A percentile compares a stretch with the other conserved stretches of the same genome.
Conservation (phyloP, 2,888 invertebrate genomes). For the Scaptodrosophila latifasciaeformis region DNA sequence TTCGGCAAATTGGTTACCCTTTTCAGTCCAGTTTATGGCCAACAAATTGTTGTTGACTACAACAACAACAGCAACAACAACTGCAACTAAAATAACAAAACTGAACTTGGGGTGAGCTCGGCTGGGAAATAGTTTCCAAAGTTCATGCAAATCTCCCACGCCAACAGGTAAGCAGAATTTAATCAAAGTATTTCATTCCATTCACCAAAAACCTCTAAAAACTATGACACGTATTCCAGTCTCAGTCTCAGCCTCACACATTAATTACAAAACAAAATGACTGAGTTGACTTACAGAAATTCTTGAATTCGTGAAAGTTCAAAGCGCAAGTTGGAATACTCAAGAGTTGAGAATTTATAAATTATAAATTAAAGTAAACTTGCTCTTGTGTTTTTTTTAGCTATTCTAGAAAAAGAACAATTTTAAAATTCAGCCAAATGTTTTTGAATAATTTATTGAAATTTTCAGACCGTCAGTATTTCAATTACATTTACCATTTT, state of each 20-base stretch:
- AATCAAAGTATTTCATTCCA: background rate
- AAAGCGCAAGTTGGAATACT: background rate
- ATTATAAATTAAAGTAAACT: constrained; percentile 68
- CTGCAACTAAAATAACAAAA: constrained; percentile 27
- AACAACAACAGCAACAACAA: constrained; percentile 22
- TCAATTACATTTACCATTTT: constrained; percentile 44
- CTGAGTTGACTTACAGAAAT: too few relatives aligned
- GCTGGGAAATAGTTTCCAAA: background rate
- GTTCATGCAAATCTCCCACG: constrained; percentile 3
- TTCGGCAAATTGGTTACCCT: constrained; percentile 61
- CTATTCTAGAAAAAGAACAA: background rate
- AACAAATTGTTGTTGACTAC: constrained; percentile 43
- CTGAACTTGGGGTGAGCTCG: background rate
- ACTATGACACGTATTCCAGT: too few relatives aligned
- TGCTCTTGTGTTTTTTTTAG: too few relatives aligned
- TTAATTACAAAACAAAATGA: too few relatives aligned
- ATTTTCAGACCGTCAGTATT: constrained; percentile 44
- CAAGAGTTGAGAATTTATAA: constrained; percentile 24
- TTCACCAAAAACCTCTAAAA: too few relatives aligned
- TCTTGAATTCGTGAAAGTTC: background rate
- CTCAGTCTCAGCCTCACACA: too few relatives aligned
- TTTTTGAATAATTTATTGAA: constrained; percentile 42
- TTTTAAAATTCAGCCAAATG: constrained; percentile 1
- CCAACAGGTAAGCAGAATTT: background rate
- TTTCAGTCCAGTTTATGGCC: constrained; percentile 57